Evolutionary conservation across 2,797 vertebrate genomes (phyloP), one percentile per base, ranked within the genome.

Genomic region (Cuniculus paca): DNA sequence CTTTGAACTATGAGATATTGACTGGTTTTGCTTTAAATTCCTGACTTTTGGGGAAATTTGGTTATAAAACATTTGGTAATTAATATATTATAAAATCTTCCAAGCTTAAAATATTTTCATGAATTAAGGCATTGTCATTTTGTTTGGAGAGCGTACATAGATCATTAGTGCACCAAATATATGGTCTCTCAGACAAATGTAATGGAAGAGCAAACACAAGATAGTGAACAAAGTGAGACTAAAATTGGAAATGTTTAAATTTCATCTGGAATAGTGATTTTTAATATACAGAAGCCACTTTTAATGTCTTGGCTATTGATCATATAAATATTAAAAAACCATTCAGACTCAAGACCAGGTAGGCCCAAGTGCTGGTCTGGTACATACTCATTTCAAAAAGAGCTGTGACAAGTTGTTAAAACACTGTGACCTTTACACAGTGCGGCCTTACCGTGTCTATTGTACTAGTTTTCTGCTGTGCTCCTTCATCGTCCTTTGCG

Each of bases 181-280:
- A n/a, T 54, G 48, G 34, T 91, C 56, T 93, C 10, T n/a, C 50
- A 65, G 28, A n/a, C 50, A 83, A 88, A 82, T 50, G 13, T 80
- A 89, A n/a, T 79, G 13, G 22, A 63, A 77, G 39, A 14, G 2
- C 77, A 84, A 28, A 20, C 19, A 65, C 50, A 91, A 82, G 28
- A 52, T 11, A 45, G 34, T 60, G 34, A 92, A 17, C 5, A 42
- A 84, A 93, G 54, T 82, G 50, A 86, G 52, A 36, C 94, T 72
- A 72, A 90, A 91, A 89, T 7, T 22, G 31, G 52, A 92, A 63
- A 87, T 84, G 16, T 88, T 94, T 81, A 96, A 12, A 81, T 84
- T 83, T 91, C 3, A 65, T 26, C 60, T 42, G 2, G 3, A 84
- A 79, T 93, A 85, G 36, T 90, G 36, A 78, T 68, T 85, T 80